Base-by-base conservation (phyloP, 2,113 vertebrate genomes). In the Pachyramphus minor region DNA sequence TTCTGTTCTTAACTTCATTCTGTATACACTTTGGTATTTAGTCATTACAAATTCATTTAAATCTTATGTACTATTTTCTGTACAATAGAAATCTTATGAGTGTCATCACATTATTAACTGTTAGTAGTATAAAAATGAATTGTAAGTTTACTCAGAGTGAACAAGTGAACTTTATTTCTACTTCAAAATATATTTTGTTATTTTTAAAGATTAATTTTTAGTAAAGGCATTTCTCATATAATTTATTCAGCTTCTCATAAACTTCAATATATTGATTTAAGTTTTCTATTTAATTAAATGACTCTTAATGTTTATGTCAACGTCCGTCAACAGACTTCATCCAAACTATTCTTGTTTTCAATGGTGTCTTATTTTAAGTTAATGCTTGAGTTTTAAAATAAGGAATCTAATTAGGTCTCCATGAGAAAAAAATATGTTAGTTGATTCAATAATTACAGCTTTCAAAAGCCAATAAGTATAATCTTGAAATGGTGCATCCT, bases 391-490 rank as follows among this genome's bases (percentile, higher is more conserved):
- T 80, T 84, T 84, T 84, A 59, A 96, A 89, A 79, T 85, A 94
- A 72, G 24, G 45, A 4, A 31, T 75, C 7, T 91, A 95, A 94
- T 90, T 76, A 96, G 4, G 41, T 90, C n/a, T 89, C 30, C 39
- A 71, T 55, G 74, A 80, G 58, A 55, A 92, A 93, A 13, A 78
- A 87, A 67, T 80, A 2, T 59, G 42, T 58, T 84, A 68, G 37
- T 39, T 95, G 71, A 91, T 91, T 95, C 71, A 67, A 71, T 95
- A 87, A 81, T 95, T 96, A 60, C 72, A 83, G 31, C 19, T 95
- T 96, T 90, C 66, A 83, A 88, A 96, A 84, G 19, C 76, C 55
- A 76, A 58, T 71, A 93, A 95, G 94, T 86, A 95, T 73, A 45
- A 75, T 58, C 22, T 35, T 75, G 30, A 90, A 96, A 92, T 88